Evolutionary conservation across 1,140 invertebrate genomes (phyloP).

Genomic region (Ylistrum balloti): DNA sequence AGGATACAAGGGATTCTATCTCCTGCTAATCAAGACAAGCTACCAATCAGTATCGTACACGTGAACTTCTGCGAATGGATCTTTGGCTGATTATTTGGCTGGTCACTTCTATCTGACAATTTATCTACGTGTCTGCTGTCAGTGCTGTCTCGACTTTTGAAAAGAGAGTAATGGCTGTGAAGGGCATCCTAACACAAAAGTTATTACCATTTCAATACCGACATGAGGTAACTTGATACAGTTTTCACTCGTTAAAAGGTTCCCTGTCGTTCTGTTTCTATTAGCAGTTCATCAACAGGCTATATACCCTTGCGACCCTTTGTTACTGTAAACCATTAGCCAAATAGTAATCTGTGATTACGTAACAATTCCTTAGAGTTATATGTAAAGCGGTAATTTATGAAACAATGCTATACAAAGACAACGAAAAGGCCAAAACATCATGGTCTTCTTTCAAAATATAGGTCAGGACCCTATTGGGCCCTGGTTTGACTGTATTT

Average conservation of each 20-base stretch:
- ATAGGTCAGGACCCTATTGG: no score
- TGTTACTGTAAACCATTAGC: not conserved
- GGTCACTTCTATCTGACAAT: not conserved
- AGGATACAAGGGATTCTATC: no score
- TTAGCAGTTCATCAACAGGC: not conserved
- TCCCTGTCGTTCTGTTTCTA: not conserved
- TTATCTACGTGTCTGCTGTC: not conserved
- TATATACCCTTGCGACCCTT: not conserved
- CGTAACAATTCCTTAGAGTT: not conserved
- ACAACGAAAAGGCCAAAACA: no score
- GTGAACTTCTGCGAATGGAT: no score
- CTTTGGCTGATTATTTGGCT: not conserved
- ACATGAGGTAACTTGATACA: not conserved
- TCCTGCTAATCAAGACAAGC: no score
- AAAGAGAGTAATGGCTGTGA: not conserved
- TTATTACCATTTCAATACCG: not conserved
- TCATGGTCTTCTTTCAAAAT: no score
- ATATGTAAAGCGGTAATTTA: not conserved
- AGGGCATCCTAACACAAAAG: not conserved
- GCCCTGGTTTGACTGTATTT: no score
- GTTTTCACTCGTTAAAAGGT: not conserved
- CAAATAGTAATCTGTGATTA: not conserved
- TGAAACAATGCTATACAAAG: not conserved
- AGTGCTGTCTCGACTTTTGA: not conserved
- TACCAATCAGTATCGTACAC: no score